These are phyloP conservation scores for Heliconius congener DNA, from an alignment of 1,140 invertebrate species.

Conservation along the genomic window DNA sequence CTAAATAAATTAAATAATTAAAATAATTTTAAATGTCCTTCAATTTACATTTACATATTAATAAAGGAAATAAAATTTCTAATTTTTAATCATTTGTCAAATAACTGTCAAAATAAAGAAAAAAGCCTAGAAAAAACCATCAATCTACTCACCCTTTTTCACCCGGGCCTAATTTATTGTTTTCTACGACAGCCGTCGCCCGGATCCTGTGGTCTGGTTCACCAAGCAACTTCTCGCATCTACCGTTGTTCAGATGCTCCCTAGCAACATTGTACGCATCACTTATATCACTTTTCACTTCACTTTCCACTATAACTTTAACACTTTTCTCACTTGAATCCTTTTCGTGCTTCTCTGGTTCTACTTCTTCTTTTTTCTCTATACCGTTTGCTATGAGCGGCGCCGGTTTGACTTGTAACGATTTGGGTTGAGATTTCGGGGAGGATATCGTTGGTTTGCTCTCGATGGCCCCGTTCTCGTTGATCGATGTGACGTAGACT, in stretches of 20 bases:
- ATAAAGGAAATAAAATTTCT: too few relatives aligned
- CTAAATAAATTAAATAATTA: too few relatives aligned
- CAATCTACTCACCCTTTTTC: constrained; percentile 80
- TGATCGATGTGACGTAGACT: constrained; percentile 90
- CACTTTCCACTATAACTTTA: constrained; percentile 60
- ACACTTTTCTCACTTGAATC: constrained; percentile 70
- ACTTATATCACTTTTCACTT: constrained; percentile 68
- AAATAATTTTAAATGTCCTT: too few relatives aligned
- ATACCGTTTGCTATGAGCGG: constrained; percentile 73
- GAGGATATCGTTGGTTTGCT: constrained; percentile 82
- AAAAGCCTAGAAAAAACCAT: neutral
- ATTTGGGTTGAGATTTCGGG: constrained; percentile 69
- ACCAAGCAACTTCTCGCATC: constrained; percentile 87
- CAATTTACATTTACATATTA: too few relatives aligned
- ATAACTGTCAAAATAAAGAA: neutral
- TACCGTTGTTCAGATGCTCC: constrained; percentile 83
- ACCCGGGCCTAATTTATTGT: constrained; percentile 80
- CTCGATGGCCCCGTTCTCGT: constrained; percentile 83
- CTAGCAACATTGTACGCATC: constrained; percentile 68
- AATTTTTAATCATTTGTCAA: neutral
- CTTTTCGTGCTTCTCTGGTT: constrained; percentile 70
- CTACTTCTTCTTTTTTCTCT: constrained; percentile 54
- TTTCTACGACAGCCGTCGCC: constrained; percentile 81
- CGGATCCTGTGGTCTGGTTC: constrained; percentile 83
- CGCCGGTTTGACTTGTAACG: constrained; percentile 65